Base-by-base conservation (phyloP, 2,113 vertebrate genomes). In the Dipodomys spectabilis region DNA sequence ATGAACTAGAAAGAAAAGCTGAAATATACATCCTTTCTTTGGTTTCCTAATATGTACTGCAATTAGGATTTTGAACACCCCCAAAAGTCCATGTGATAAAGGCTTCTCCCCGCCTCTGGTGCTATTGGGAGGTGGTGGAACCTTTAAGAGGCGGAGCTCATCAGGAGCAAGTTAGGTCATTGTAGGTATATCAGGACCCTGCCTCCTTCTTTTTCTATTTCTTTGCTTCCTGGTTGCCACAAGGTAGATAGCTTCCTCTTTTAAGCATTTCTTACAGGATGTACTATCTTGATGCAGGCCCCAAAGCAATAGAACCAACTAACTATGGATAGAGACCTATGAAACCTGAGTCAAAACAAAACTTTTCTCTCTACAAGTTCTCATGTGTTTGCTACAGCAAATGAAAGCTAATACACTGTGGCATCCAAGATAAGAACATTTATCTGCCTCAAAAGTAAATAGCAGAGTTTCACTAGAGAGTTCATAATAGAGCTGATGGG, bases 361-460 rank as follows among this genome's bases (percentile, higher is more conserved):
- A 18, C 10, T 53, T 27, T 87, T 71, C 25, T 80, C 7, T 23
- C 44, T 57, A 27, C 82, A 82, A 44, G 60, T n/a, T 81, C 64
- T 92, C 32, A 82, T 60, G 62, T 88, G 15, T 67, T 57, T 82
- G 32, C 53, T 87, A 44, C 8, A 57, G 45, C 7, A 39, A 57
- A 4, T 25, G 39, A 73, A 92, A 73, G 20, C 57, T 74, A 57
- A 60, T 12, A 18, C 19, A 44, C 57, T 68, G 7, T 84, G 69
- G 27, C 16, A 73, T 20, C 8, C 32, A 86, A 86, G 25, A 71
- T 45, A 86, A 88, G 39, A 80, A 85, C 11, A 57, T 81, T 78
- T 83, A 64, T 62, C 71, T 94, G 67, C 44, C 64, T 90, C 77
- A 82, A 77, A 11, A 27, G 67, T 35, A 92, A 93, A 53, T 30